Evolutionary conservation across 2,797 vertebrate genomes (phyloP).

Genomic region (Buphagus erythrorhynchus): DNA sequence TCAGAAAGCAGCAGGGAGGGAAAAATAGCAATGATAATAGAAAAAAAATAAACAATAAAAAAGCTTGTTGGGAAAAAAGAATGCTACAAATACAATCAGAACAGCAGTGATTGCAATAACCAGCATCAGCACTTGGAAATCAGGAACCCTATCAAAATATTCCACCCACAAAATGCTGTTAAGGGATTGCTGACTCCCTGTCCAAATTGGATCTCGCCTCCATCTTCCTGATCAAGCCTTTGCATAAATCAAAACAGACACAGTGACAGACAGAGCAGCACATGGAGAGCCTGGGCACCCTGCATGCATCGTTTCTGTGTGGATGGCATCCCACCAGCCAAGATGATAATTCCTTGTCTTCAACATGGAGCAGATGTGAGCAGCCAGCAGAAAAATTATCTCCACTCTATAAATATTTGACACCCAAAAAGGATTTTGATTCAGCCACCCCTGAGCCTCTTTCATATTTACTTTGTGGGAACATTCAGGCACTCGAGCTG

Average conservation of each 20-base stretch:
- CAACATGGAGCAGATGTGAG: slow-evolving; percentile 26
- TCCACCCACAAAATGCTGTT: slow-evolving; percentile 44
- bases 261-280: slow-evolving; percentile 50
- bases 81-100: neutral
- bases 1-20: neutral
- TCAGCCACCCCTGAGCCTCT: slow-evolving; percentile 8
- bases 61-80: neutral
- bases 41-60: neutral
- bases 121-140: slow-evolving; percentile 20
- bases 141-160: slow-evolving; percentile 45
- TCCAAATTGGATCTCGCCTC: slow-evolving; percentile 51
- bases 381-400: slow-evolving; percentile 5
- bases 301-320: neutral
- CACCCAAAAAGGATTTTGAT: slow-evolving; percentile 31
- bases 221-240: slow-evolving; percentile 46
- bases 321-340: slow-evolving; percentile 9
- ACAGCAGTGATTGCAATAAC: slow-evolving; percentile 14
- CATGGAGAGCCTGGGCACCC: slow-evolving; percentile 18
- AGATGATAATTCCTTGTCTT: neutral
- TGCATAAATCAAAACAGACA: slow-evolving; percentile 51
- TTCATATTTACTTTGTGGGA: slow-evolving; percentile 45
- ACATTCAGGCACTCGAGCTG: neutral
- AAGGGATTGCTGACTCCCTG: slow-evolving; percentile 38
- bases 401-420: slow-evolving; percentile 37
- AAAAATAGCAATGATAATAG: neutral